Base-by-base conservation (phyloP, 92 coral and sea anemone genomes). In the Paragorgia papillata region DNA sequence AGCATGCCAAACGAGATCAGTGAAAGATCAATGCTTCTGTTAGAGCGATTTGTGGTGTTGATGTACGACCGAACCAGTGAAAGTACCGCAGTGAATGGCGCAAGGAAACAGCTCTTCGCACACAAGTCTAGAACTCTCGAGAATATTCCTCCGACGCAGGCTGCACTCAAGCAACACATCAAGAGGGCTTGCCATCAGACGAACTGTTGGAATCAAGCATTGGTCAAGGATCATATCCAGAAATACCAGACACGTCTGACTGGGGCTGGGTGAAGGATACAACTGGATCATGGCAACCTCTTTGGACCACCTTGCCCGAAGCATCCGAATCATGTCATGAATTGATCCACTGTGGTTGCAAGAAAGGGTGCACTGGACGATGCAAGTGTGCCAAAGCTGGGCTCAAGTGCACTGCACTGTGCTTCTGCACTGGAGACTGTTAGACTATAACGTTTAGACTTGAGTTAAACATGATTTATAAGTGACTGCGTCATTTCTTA, bases 371-470 rank as follows among this genome's bases (percentile, higher is more conserved):
- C n/a, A n/a, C n/a, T n/a, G n/a, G 83, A 27, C 66, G 75, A 62
- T 83, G 83, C 79, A 83, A 76, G 75, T 83, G 87, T 49, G 39
- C 67, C 46, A 48, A 69, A 14, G 69, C 59, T 41, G 77, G 29
- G 27, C 86, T 75, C 13, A 69, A 75, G 44, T 83, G 78, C 51
- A 63, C 77, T 7, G 82, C 82, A 20, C 71, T 84, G 80, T 62
- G 76, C 69, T 12, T 68, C 66, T 84, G 84, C 73, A 62, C 80
- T 32, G 76, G 88, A 44, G 78, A 79, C 57, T 84, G 88, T 50
- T 61, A 51, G 79, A 26, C 12, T 37, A 4, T 12, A 12, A 37
- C 12, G 6, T 37, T 37, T 37, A 12, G 43, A 37, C 43, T 37
- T 37, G 5, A 37, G 5, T 37, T 37, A 37, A 37, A 5, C 12